Evolutionary conservation across 2,113 vertebrate species (phyloP).

Genomic region (Dasypus novemcinctus): DNA sequence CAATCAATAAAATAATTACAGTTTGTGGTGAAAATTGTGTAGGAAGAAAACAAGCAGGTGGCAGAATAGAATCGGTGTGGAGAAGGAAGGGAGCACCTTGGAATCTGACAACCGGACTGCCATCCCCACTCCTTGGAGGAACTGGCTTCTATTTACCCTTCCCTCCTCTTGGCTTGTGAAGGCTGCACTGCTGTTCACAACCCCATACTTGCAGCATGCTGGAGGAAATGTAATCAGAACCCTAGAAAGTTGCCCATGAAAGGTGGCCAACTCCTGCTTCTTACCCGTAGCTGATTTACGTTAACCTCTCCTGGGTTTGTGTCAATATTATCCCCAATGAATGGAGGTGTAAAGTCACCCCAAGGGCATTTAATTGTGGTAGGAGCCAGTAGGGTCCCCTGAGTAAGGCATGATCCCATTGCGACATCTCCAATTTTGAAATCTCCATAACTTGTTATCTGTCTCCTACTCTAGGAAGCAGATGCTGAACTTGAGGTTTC

Average conservation of each 20-base stretch:
- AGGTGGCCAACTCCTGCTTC: not conserved
- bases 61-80: not conserved
- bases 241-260: not conserved
- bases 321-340: not conserved
- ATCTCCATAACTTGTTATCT: not conserved
- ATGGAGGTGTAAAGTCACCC: not conserved
- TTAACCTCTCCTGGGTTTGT: not conserved
- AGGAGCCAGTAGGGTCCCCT: not conserved
- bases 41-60: not conserved
- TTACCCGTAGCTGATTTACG: not conserved
- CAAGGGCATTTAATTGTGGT: not conserved
- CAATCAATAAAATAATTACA: not conserved
- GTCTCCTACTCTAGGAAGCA: slow-evolving; percentile 18
- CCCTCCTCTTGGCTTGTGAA: not conserved
- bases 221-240: not conserved
- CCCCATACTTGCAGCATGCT: not conserved
- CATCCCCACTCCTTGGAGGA: not conserved
- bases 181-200: not conserved
- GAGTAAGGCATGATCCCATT: not conserved
- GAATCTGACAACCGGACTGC: not conserved
- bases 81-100: not conserved
- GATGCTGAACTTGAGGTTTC: slow-evolving; percentile 27
- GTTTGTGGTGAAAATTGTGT: not conserved
- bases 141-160: not conserved
- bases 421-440: not conserved